These are phyloP conservation scores for Euphysa ruthae DNA, from an alignment of 30 jellyfish, hydroid and myxozoan species.

Conservation along the genomic window DNA sequence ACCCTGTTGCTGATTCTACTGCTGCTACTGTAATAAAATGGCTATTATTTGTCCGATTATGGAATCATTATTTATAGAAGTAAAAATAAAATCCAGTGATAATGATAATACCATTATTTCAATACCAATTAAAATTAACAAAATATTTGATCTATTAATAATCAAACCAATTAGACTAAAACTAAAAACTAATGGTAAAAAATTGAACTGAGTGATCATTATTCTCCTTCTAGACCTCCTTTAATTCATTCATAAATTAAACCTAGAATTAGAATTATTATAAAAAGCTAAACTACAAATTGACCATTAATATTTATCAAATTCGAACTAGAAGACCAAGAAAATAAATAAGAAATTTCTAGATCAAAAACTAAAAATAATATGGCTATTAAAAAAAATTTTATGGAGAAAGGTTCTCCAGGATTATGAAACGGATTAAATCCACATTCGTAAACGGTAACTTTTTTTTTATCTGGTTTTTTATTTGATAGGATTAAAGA, in stretches of 20 bases:
- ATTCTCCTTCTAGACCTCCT: conserved; percentile 51
- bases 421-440: too few relatives aligned
- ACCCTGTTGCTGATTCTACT: conserved; percentile 47
- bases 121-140: conserved; percentile 15
- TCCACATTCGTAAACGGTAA: too few relatives aligned
- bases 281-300: too few relatives aligned
- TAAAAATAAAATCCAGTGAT: not conserved
- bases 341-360: too few relatives aligned
- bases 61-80: not conserved
- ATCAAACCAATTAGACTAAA: conserved; percentile 14
- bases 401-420: too few relatives aligned
- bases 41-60: conserved; percentile 18
- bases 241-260: conserved; percentile 21
- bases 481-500: too few relatives aligned
- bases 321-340: too few relatives aligned
- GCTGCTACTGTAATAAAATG: conserved; percentile 35
- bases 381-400: too few relatives aligned
- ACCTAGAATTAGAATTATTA: not conserved
- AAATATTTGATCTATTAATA: conserved; percentile 28
- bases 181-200: not conserved
- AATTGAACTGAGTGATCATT: not conserved
- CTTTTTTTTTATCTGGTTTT: too few relatives aligned
- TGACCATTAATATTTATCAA: too few relatives aligned
- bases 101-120: conserved; percentile 20
- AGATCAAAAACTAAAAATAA: too few relatives aligned